Conservation (phyloP, 2,888 invertebrate genomes). For the Lithophane ornitopus region DNA sequence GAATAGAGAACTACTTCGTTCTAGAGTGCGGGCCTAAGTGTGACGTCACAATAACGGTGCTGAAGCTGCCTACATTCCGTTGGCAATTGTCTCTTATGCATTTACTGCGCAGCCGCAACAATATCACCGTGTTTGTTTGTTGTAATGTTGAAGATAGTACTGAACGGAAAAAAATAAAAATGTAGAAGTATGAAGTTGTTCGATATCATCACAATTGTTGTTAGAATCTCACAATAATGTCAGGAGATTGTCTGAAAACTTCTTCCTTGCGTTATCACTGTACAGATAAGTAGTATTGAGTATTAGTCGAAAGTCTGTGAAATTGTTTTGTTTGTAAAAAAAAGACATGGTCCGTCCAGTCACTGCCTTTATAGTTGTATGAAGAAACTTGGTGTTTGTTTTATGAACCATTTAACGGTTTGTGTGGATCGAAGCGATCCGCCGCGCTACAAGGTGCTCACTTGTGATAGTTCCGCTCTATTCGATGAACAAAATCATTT, state of each 20-base stretch:
- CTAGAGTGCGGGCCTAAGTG: not conserved
- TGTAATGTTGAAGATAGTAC: not conserved
- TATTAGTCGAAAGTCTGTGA: slow-evolving; percentile 7
- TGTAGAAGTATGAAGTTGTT: slow-evolving; percentile 12
- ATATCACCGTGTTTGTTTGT: not conserved
- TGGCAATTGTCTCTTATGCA: slow-evolving; percentile 32
- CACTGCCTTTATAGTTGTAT: slow-evolving; percentile 66
- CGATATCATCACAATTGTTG: slow-evolving; percentile 54
- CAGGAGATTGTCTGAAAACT: slow-evolving; percentile 27
- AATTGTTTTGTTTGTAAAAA: slow-evolving; percentile 13
- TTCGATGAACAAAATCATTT: slow-evolving; percentile 59
- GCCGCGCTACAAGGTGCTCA: slow-evolving; percentile 59
- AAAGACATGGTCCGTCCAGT: slow-evolving; percentile 69
- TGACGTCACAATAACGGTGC: slow-evolving; percentile 35
- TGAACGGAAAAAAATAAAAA: slow-evolving; percentile 11
- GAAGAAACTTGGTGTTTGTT: slow-evolving; percentile 21
- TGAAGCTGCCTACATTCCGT: slow-evolving; percentile 23
- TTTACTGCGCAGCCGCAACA: slow-evolving; percentile 40
- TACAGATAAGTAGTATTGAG: slow-evolving; percentile 4
- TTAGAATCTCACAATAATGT: slow-evolving; percentile 61
- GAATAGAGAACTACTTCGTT: slow-evolving; percentile 2
- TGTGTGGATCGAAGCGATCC: slow-evolving; percentile 36
- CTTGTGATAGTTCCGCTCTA: slow-evolving; percentile 65
- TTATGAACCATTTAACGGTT: slow-evolving; percentile 17
- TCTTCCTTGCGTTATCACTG: slow-evolving; percentile 8